These are phyloP conservation scores for Fulica atra DNA, from an alignment of 2,113 vertebrate genomes.

Conservation along the genomic window DNA sequence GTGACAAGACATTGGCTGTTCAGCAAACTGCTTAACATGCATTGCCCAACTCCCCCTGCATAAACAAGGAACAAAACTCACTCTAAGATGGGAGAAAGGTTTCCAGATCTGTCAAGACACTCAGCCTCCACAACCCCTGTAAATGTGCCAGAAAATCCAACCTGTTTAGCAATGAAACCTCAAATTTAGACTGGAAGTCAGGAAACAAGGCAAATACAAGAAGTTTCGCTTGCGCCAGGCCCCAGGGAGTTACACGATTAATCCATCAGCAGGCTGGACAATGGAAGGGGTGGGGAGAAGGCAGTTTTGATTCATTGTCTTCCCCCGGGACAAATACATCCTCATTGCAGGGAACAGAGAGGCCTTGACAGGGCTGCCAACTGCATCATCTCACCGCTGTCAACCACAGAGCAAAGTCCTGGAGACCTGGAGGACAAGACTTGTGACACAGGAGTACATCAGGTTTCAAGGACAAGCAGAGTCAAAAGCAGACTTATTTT, in stretches of 20 bases:
- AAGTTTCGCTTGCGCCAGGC: not conserved
- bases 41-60: rapidly evolving
- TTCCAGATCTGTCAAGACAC: not conserved
- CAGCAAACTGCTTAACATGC: not conserved
- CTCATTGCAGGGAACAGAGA: not conserved
- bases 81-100: not conserved
- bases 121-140: rapidly evolving
- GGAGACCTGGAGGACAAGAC: not conserved
- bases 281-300: not conserved
- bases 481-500: not conserved
- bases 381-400: not conserved
- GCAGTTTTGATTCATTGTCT: not conserved
- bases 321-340: not conserved
- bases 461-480: not conserved
- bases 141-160: not conserved
- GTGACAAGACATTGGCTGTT: not conserved
- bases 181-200: not conserved
- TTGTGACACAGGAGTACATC: not conserved
- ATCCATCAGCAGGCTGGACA: not conserved
- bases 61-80: not conserved
- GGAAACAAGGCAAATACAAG: not conserved
- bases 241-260: not conserved
- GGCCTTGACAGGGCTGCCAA: not conserved
- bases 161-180: not conserved
- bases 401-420: not conserved